phyloP scores from a whole-genome alignment of 2,888 invertebrate genomes.

The Lamellibrachia columna region DNA sequence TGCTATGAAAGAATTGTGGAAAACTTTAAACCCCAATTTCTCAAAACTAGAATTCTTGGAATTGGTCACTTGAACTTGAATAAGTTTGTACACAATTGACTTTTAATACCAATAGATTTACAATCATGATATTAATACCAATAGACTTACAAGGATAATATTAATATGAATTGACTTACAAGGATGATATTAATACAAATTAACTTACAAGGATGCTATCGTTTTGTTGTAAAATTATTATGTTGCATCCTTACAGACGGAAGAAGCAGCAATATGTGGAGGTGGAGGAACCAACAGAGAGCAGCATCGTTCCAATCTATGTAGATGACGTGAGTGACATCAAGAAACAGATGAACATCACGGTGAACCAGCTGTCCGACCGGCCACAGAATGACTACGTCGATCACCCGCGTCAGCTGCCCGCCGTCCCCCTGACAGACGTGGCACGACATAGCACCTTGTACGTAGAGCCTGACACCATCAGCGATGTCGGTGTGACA shows the following conservation, averaged over 20 bases:
- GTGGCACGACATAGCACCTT: not conserved
- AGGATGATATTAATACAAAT: too few species aligned
- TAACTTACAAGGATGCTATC: not conserved
- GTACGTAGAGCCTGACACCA: not conserved
- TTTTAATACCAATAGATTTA: too few species aligned
- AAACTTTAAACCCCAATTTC: too few species aligned
- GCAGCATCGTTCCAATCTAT: not conserved
- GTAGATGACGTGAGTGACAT: not conserved
- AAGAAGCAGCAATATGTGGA: not conserved
- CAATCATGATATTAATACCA: too few species aligned
- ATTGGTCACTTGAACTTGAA: too few species aligned
- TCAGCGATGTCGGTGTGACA: not conserved
- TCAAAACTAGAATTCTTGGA: too few species aligned
- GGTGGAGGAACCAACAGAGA: not conserved
- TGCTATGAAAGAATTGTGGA: too few species aligned
- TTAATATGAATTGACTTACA: too few species aligned
- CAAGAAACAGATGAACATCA: constrained; percentile 9
- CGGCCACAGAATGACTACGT: not conserved
- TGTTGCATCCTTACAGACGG: not conserved
- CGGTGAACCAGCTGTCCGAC: not conserved
- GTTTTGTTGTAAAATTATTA: not conserved
- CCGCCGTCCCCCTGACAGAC: not conserved
- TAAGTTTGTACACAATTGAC: too few species aligned
- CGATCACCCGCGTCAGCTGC: not conserved
- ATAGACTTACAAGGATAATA: too few species aligned